Evolutionary conservation across 2,888 invertebrate genomes (phyloP).

Genomic region (Platerodrilus igneus): DNA sequence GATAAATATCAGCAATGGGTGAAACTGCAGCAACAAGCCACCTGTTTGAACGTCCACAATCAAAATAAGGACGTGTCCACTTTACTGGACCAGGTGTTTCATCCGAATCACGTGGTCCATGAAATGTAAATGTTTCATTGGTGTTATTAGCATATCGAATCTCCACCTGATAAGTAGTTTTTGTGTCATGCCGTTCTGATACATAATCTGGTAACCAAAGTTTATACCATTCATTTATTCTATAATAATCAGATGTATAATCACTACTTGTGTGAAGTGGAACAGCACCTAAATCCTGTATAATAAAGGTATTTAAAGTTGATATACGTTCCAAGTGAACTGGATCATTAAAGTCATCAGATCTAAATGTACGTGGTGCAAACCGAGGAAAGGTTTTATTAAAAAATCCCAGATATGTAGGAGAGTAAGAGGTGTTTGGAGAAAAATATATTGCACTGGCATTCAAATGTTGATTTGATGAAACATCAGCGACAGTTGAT

Average conservation of each 20-base stretch:
- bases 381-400: slow-evolving; percentile 93
- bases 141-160: slow-evolving; percentile 92
- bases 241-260: slow-evolving; percentile 86
- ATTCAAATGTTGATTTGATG: slow-evolving; percentile 86
- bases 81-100: slow-evolving; percentile 89
- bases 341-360: slow-evolving; percentile 93
- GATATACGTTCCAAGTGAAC: slow-evolving; percentile 93
- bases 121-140: slow-evolving; percentile 94
- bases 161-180: slow-evolving; percentile 90
- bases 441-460: slow-evolving; percentile 92
- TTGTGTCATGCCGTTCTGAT: slow-evolving; percentile 75
- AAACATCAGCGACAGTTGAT: slow-evolving; percentile 91
- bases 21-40: slow-evolving; percentile 94
- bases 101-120: slow-evolving; percentile 87
- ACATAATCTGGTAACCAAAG: slow-evolving; percentile 88
- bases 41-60: slow-evolving; percentile 91
- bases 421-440: slow-evolving; percentile 89
- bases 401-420: slow-evolving; percentile 92
- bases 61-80: slow-evolving; percentile 93
- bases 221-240: slow-evolving; percentile 91
- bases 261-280: slow-evolving; percentile 71
- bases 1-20: slow-evolving; percentile 93
- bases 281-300: slow-evolving; percentile 82
- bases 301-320: slow-evolving; percentile 86
- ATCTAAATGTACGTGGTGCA: slow-evolving; percentile 86